These are phyloP conservation scores for Melozone crissalis DNA, from an alignment of 2,113 vertebrate genomes.

Conservation along the genomic window DNA sequence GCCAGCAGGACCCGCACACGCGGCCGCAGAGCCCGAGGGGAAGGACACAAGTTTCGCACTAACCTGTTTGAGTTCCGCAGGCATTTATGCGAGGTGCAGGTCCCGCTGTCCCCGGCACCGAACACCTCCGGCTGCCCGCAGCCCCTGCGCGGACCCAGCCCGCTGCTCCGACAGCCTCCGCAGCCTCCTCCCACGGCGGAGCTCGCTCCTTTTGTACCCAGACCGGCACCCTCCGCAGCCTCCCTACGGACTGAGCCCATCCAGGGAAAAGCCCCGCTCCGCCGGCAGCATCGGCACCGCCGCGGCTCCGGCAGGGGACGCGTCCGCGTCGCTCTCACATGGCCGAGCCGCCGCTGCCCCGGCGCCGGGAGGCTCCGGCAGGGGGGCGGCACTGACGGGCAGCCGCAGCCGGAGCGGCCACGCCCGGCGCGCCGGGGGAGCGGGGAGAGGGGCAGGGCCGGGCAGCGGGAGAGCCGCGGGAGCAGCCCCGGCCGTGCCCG, in stretches of 20 bases:
- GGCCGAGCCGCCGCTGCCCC: background rate
- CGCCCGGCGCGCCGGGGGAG: slow-evolving; percentile 24
- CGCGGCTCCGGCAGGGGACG: background rate
- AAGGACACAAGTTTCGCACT: slow-evolving; percentile 34
- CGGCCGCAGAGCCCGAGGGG: background rate
- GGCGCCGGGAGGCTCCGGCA: background rate
- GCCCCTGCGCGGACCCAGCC: background rate
- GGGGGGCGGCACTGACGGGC: slow-evolving; percentile 56
- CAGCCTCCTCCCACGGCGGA: background rate
- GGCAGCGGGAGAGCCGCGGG: background rate
- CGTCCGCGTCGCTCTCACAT: background rate
- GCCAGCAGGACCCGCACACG: background rate
- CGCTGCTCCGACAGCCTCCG: background rate
- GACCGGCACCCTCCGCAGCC: background rate
- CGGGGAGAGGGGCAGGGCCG: background rate
- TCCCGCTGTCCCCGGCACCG: background rate
- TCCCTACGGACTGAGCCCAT: background rate
- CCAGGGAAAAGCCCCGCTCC: background rate
- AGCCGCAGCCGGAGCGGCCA: slow-evolving; percentile 63
- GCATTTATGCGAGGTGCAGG: slow-evolving; percentile 71
- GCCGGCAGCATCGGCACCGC: background rate
- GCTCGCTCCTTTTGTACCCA: background rate
- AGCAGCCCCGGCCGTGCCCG: background rate
- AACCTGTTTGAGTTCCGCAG: slow-evolving; percentile 89
- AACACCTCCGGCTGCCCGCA: background rate